Conservation (phyloP, 2,113 vertebrate species). For the Larimichthys polyactis region DNA sequence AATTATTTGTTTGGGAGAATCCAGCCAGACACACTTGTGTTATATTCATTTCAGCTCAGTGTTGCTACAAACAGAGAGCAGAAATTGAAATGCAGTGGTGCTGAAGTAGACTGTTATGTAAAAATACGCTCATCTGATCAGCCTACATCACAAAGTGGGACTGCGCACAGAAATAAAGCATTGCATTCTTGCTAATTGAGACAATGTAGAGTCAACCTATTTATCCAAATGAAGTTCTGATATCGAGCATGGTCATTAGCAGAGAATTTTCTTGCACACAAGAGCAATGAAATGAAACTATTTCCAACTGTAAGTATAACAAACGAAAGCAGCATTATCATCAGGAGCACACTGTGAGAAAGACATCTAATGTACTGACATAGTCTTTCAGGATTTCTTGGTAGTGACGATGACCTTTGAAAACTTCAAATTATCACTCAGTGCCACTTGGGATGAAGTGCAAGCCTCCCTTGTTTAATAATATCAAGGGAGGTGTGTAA, state of each 20-base stretch:
- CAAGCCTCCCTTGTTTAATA: slow-evolving; percentile 2
- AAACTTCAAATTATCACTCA: slow-evolving; percentile 9
- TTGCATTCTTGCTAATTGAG: slow-evolving; percentile 21
- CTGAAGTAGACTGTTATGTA: background rate
- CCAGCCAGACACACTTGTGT: background rate
- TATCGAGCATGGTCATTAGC: background rate
- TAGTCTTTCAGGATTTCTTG: background rate
- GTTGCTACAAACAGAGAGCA: slow-evolving; percentile 13
- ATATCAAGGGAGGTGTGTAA: background rate
- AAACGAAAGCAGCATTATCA: slow-evolving; percentile 2
- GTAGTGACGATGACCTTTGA: slow-evolving; percentile 11
- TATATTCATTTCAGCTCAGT: slow-evolving; percentile 5
- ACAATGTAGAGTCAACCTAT: slow-evolving; percentile 33
- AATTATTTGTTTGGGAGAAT: slow-evolving; percentile 1
- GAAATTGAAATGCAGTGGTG: background rate
- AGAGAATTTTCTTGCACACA: slow-evolving; percentile 10
- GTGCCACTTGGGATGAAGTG: background rate
- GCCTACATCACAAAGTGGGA: slow-evolving; percentile 19
- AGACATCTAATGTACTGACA: slow-evolving; percentile 10
- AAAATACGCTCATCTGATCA: slow-evolving; percentile 38
- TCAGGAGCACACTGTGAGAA: background rate
- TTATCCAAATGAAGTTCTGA: slow-evolving; percentile 33
- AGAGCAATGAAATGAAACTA: slow-evolving; percentile 16
- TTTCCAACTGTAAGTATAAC: background rate
- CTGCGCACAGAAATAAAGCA: slow-evolving; percentile 7